Conservation (phyloP, 2,888 invertebrate species). For the Drosophila neotestacea region DNA sequence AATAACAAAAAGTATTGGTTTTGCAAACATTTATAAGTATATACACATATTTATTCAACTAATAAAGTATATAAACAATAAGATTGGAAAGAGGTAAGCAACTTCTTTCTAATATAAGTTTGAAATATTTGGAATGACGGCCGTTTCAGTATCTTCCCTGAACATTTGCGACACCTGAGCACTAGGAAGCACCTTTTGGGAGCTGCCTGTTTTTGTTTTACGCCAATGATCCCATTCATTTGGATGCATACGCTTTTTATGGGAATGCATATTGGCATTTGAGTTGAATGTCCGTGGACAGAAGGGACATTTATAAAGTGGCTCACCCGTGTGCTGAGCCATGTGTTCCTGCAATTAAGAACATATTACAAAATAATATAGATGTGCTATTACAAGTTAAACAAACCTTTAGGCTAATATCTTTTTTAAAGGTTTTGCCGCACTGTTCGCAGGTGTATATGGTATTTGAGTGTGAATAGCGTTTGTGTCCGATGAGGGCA, state of each 20-base stretch:
- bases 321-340: conserved; percentile 84
- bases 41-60: conserved; percentile 23
- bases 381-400: neutral
- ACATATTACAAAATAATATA: neutral
- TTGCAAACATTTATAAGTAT: conserved; percentile 23
- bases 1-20: conserved; percentile 3
- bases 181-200: conserved; percentile 75
- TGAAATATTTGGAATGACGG: conserved; percentile 66
- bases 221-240: conserved; percentile 84
- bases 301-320: conserved; percentile 83
- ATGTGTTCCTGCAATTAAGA: conserved; percentile 80
- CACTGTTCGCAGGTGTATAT: conserved; percentile 82
- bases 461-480: conserved; percentile 82
- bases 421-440: conserved; percentile 84
- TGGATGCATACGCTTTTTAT: conserved; percentile 83
- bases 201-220: conserved; percentile 80
- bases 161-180: conserved; percentile 76
- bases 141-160: conserved; percentile 61
- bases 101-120: conserved; percentile 35
- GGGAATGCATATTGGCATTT: conserved; percentile 84
- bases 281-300: conserved; percentile 84
- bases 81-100: conserved; percentile 1
- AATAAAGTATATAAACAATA: conserved; percentile 36
- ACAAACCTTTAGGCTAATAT: conserved; percentile 81
- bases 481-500: conserved; percentile 83